Conservation (phyloP, 2,797 vertebrate species). For the Columba guinea region DNA sequence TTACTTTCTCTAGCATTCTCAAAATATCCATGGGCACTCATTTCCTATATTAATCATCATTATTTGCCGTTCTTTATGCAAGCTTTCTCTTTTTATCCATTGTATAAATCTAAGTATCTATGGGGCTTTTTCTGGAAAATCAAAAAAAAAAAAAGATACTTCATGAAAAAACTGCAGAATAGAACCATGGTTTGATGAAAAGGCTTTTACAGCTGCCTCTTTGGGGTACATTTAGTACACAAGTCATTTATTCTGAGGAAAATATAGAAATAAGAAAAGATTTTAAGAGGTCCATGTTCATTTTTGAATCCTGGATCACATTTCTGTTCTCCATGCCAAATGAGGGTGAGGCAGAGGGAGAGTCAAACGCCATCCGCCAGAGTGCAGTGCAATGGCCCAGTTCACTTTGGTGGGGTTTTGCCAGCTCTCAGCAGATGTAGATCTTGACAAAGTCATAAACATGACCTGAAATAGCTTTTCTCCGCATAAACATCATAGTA, state of each 20-base stretch:
- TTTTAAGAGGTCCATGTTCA: neutral
- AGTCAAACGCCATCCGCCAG: neutral
- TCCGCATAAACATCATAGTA: neutral
- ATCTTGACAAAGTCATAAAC: neutral
- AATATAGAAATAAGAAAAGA: conserved; percentile 1
- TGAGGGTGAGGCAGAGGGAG: neutral
- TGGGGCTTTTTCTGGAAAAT: neutral
- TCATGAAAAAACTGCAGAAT: neutral
- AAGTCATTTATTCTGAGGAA: neutral
- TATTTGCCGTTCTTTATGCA: neutral
- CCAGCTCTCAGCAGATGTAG: neutral
- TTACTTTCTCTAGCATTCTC: neutral
- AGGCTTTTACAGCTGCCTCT: neutral
- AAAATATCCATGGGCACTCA: neutral
- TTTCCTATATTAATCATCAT: neutral
- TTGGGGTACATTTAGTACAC: neutral
- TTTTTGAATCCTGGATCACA: neutral
- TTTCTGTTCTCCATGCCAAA: neutral
- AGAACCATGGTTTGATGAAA: neutral
- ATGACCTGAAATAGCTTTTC: conserved; percentile 1
- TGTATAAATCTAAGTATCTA: neutral
- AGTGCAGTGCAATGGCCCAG: neutral
- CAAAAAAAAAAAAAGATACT: fast-evolving
- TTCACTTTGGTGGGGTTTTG: neutral
- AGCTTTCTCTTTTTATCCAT: neutral